phyloP scores from a whole-genome alignment of 2,888 invertebrate genomes.

The Leptodirus hochenwartii region DNA sequence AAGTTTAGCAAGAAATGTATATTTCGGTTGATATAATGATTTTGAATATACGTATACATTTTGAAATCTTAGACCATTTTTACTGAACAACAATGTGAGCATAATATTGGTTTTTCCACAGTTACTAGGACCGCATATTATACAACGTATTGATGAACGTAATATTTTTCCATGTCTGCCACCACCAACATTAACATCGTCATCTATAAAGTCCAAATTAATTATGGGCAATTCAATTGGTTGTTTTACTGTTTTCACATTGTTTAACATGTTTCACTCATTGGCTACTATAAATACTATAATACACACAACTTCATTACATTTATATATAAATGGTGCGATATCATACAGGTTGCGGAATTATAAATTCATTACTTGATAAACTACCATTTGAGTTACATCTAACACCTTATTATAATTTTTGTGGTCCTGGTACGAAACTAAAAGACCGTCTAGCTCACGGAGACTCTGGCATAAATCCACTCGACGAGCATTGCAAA shows the following conservation, averaged over 20 bases:
- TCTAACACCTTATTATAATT: constrained; percentile 15
- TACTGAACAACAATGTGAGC: constrained; percentile 17
- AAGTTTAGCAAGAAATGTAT: constrained; percentile 13
- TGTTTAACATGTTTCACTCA: no score
- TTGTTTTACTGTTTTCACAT: no score
- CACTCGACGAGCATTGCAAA: constrained; percentile 9
- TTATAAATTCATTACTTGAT: constrained; percentile 14
- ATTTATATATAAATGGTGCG: no score
- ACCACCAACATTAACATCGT: no score
- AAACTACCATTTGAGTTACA: constrained; percentile 15
- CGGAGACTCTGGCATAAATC: constrained; percentile 20
- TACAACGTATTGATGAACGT: no score
- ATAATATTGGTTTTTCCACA: constrained; percentile 23
- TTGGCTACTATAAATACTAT: no score
- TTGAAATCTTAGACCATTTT: constrained; percentile 21
- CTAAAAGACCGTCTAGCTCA: constrained; percentile 16
- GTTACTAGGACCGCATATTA: no score
- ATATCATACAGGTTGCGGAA: constrained; percentile 12
- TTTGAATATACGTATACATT: constrained; percentile 22
- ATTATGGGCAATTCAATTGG: no score
- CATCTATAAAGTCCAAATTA: no score
- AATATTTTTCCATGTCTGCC: no score
- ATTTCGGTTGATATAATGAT: constrained; percentile 17
- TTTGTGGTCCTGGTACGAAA: constrained; percentile 16
- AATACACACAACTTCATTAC: no score